Evolutionary conservation across 2,797 vertebrate genomes (phyloP).

Genomic region (Cynodonichthys magdalenae): DNA sequence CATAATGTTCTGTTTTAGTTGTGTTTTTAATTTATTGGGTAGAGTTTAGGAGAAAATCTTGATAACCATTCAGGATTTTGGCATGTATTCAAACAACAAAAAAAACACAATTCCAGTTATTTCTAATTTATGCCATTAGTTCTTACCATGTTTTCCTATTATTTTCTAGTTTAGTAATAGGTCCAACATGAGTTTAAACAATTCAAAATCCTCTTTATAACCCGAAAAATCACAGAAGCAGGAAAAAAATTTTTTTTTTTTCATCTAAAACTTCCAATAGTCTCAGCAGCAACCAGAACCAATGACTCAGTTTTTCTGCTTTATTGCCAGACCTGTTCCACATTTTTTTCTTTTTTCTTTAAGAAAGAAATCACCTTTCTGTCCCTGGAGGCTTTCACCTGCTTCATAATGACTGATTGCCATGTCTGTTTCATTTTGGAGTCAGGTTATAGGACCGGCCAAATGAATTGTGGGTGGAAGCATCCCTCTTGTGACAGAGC

Average conservation of each 20-base stretch:
- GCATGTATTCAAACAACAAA: no score
- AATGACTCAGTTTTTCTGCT: constrained; percentile 30
- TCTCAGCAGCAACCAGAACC: constrained; percentile 22
- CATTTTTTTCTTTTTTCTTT: constrained; percentile 22
- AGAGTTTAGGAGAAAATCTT: no score
- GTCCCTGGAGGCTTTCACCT: constrained; percentile 54
- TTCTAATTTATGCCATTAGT: background rate
- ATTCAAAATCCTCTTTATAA: constrained; percentile 1
- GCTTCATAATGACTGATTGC: constrained; percentile 58
- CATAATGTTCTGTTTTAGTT: no score
- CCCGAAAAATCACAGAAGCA: constrained; percentile 9
- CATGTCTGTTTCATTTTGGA: constrained; percentile 60
- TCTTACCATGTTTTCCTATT: background rate
- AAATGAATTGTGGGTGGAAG: constrained; percentile 55
- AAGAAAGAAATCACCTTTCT: constrained; percentile 27
- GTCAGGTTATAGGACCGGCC: constrained; percentile 40
- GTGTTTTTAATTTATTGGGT: no score
- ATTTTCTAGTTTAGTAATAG: no score
- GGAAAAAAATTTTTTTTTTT: constrained; percentile 16
- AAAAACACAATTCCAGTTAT: no score
- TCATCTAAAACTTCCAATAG: constrained; percentile 38
- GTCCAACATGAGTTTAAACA: no score
- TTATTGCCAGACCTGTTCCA: constrained; percentile 50
- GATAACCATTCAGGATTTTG: no score
- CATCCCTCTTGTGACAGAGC: constrained; percentile 32